Conservation (phyloP, 1,140 invertebrate genomes). For the Hydropsyche tenuis region DNA sequence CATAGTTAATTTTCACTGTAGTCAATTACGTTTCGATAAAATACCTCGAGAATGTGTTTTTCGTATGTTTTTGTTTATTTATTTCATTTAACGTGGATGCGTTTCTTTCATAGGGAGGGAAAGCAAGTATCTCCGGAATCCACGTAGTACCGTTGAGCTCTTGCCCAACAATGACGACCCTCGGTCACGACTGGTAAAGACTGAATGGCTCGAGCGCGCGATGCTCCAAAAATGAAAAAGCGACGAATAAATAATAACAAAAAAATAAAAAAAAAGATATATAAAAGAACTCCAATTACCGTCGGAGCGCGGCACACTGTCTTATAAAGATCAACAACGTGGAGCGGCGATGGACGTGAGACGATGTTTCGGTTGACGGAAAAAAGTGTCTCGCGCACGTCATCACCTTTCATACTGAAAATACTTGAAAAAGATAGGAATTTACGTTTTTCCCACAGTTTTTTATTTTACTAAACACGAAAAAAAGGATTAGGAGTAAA, state of each 20-base stretch:
- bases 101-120: not conserved
- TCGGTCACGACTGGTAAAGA: constrained; percentile 16
- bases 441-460: not conserved
- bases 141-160: constrained; percentile 13
- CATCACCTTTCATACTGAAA: not conserved
- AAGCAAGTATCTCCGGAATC: constrained; percentile 34
- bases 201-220: constrained; percentile 10
- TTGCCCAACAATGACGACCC: constrained; percentile 29
- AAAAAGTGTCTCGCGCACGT: not conserved
- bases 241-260: not conserved
- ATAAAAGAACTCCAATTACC: constrained; percentile 2
- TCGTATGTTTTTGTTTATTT: not conserved
- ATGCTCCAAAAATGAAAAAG: constrained; percentile 10
- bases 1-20: constrained; percentile 28
- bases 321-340: constrained; percentile 19
- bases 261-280: not conserved
- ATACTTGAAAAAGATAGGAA: not conserved
- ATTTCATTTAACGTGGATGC: no score
- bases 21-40: constrained; percentile 32
- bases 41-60: not conserved
- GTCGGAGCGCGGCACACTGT: constrained; percentile 5
- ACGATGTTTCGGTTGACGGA: not conserved
- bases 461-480: no score
- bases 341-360: not conserved
- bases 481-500: no score